phyloP scores from a whole-genome alignment of 2,888 invertebrate genomes.

The Acheta domesticus region DNA sequence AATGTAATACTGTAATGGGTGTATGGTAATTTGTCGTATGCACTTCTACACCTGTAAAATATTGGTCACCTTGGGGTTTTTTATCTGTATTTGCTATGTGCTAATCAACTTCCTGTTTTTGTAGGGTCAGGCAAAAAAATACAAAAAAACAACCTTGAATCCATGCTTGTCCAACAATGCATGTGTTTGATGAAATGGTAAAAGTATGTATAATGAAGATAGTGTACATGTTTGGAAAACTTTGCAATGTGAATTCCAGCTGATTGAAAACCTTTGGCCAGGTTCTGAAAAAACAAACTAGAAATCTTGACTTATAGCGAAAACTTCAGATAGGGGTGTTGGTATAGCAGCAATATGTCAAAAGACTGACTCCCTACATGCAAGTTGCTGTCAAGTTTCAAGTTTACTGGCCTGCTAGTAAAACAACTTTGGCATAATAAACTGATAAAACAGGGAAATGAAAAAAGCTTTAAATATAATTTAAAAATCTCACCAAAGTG shows the following conservation, averaged over 20 bases:
- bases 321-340: conserved; percentile 20
- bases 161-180: conserved; percentile 39
- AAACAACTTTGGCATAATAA: conserved; percentile 11
- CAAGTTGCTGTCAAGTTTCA: conserved; percentile 11
- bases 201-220: conserved; percentile 27
- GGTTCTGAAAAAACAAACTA: conserved; percentile 24
- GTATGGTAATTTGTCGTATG: conserved; percentile 27
- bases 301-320: conserved; percentile 18
- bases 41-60: conserved; percentile 24
- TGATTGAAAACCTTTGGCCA: conserved; percentile 9
- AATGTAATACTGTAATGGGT: conserved; percentile 25
- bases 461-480: conserved; percentile 28
- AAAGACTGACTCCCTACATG: neutral
- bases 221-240: conserved; percentile 33
- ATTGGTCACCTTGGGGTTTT: conserved; percentile 18
- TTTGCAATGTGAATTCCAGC: neutral
- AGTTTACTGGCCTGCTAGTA: conserved; percentile 24
- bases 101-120: conserved; percentile 33
- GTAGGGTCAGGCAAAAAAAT: conserved; percentile 35
- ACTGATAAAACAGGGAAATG: neutral
- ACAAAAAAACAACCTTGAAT: conserved; percentile 34
- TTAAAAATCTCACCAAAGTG: conserved; percentile 21
- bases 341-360: conserved; percentile 10
- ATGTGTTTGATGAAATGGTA: conserved; percentile 37
- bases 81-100: conserved; percentile 34